These are phyloP conservation scores for Microcaecilia unicolor DNA, from an alignment of 2,797 vertebrate species.

Conservation along the genomic window DNA sequence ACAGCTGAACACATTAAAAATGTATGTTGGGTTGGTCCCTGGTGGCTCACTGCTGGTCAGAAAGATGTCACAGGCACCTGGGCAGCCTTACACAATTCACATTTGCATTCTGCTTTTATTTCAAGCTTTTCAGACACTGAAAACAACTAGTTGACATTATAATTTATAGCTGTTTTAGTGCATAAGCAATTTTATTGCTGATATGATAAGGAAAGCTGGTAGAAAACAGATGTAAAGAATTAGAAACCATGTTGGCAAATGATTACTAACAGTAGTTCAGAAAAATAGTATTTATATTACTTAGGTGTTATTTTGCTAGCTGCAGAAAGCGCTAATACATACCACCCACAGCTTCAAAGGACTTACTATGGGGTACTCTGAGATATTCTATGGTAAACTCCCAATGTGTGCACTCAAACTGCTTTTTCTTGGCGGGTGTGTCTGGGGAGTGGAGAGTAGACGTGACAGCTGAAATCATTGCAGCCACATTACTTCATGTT, in stretches of 20 bases:
- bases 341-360: too few relatives aligned
- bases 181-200: slow-evolving; percentile 47
- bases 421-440: too few relatives aligned
- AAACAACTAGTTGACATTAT: slow-evolving; percentile 42
- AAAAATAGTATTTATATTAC: slow-evolving; percentile 33
- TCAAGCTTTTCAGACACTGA: slow-evolving; percentile 36
- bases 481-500: too few relatives aligned
- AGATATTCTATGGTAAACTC: too few relatives aligned
- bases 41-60: slow-evolving; percentile 45
- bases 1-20: slow-evolving; percentile 67
- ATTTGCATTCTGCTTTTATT: slow-evolving; percentile 58
- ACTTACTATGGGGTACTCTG: too few relatives aligned
- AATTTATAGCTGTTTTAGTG: slow-evolving; percentile 57
- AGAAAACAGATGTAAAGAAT: slow-evolving; percentile 47
- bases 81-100: slow-evolving; percentile 46
- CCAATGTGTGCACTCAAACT: too few relatives aligned
- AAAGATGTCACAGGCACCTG: slow-evolving; percentile 56
- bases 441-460: too few relatives aligned
- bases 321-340: too few relatives aligned
- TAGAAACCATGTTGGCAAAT: slow-evolving; percentile 39
- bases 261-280: slow-evolving; percentile 26
- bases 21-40: slow-evolving; percentile 54
- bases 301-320: too few relatives aligned
- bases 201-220: slow-evolving; percentile 39
- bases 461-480: too few relatives aligned